phyloP scores from a whole-genome alignment of 2,888 invertebrate genomes.

The Platerodrilus igneus region DNA sequence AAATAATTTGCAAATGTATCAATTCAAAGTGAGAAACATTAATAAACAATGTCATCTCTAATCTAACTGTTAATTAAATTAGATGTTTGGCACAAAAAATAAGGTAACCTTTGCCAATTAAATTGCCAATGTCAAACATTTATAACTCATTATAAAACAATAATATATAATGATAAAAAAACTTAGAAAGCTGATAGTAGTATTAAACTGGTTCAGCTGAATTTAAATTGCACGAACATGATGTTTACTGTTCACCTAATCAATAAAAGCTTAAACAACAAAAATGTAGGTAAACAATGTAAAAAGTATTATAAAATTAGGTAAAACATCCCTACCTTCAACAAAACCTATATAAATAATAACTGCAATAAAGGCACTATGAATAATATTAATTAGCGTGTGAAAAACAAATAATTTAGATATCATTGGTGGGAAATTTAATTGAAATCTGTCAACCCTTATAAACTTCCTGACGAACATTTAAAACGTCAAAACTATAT shows the following conservation, averaged over 20 bases:
- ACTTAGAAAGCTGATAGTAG: too few species aligned
- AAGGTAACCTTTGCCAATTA: conserved; percentile 17
- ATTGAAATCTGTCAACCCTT: conserved; percentile 24
- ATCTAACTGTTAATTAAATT: conserved; percentile 18
- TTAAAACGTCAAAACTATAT: too few species aligned
- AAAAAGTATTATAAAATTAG: too few species aligned
- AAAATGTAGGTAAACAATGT: too few species aligned
- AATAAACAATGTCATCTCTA: conserved; percentile 8
- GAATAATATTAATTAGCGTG: conserved; percentile 36
- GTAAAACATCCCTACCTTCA: conserved; percentile 48
- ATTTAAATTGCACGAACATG: too few species aligned
- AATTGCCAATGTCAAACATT: conserved; percentile 35
- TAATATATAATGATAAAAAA: too few species aligned
- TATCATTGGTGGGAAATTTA: conserved; percentile 41
- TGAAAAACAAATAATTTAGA: conserved; percentile 45
- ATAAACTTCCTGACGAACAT: too few species aligned
- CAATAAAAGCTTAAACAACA: too few species aligned
- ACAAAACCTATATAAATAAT: conserved; percentile 39
- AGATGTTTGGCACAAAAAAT: conserved; percentile 17
- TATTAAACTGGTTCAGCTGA: too few species aligned
- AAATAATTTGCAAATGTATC: conserved; percentile 16
- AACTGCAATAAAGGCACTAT: conserved; percentile 40
- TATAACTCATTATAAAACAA: conserved; percentile 21
- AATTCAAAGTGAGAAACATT: conserved; percentile 3
- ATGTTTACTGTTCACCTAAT: too few species aligned